Evolutionary conservation across 1,140 invertebrate species (phyloP).

Genomic region (Tetramorium parvispinum): DNA sequence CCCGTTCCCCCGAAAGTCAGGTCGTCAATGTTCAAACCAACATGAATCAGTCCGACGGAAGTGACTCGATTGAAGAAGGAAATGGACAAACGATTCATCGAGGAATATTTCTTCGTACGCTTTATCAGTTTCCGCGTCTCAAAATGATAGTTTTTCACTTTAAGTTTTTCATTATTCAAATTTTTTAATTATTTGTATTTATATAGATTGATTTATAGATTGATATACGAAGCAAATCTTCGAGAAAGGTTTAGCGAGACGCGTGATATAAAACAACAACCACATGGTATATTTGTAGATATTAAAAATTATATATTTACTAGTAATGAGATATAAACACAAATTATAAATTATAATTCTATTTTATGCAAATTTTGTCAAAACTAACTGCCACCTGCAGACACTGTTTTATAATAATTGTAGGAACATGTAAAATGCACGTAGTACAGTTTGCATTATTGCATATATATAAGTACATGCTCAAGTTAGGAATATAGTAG

Average conservation of each 20-base stretch:
- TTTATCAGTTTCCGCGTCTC: not conserved
- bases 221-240: not conserved
- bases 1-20: not conserved
- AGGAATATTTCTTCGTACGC: not conserved
- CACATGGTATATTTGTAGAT: not conserved
- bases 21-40: slow-evolving; percentile 42
- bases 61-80: slow-evolving; percentile 50
- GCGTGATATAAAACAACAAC: not conserved
- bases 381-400: not conserved
- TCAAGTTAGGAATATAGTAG: slow-evolving; percentile 20
- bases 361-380: slow-evolving; percentile 21
- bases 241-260: not conserved
- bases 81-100: slow-evolving; percentile 4
- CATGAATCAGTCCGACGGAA: slow-evolving; percentile 52
- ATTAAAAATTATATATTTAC: not conserved
- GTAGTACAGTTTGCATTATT: slow-evolving; percentile 25
- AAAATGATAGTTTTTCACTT: slow-evolving; percentile 2
- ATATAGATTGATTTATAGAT: not conserved
- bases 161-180: not conserved
- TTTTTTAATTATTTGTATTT: not conserved
- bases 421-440: slow-evolving; percentile 5
- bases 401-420: slow-evolving; percentile 22
- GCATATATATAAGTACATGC: slow-evolving; percentile 25
- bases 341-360: slow-evolving; percentile 15
- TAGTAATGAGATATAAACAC: not conserved